Percentiles rank a stretch among this genome's conserved stretches.
Conservation (phyloP, 2,113 vertebrate species). For the Pedetes capensis region DNA sequence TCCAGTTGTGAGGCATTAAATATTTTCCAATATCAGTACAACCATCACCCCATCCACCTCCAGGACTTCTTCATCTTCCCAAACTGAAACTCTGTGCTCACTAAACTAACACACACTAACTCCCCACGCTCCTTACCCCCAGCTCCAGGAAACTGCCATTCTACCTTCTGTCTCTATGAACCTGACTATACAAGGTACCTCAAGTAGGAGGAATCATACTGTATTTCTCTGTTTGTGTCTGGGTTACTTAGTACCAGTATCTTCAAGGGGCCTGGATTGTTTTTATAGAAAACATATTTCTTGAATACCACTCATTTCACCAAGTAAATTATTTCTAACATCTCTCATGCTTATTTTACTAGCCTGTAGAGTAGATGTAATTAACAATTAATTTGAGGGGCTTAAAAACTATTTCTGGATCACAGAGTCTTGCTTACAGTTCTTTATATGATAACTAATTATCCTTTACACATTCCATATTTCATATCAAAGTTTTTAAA, state of each 20-base stretch:
- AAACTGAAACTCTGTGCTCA: neutral
- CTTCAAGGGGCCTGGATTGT: neutral
- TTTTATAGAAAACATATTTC: neutral
- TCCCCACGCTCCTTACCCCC: no score
- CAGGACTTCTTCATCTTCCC: neutral
- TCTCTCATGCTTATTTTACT: neutral
- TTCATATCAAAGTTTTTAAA: neutral
- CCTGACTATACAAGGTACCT: neutral
- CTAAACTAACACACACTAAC: neutral
- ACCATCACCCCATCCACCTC: neutral
- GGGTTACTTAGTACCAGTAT: neutral
- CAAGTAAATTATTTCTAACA: neutral
- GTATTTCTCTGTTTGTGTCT: neutral
- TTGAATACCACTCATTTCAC: neutral
- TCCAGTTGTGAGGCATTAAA: neutral
- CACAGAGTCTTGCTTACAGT: neutral
- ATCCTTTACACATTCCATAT: neutral
- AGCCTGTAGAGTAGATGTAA: neutral
- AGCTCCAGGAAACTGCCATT: neutral
- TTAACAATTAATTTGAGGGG: neutral
- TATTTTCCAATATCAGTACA: neutral
- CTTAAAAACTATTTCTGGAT: neutral
- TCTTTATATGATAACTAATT: neutral
- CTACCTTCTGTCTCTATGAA: neutral
- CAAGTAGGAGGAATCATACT: neutral